Evolutionary conservation across 2,888 invertebrate genomes (phyloP), one percentile per base, ranked within the genome.

Genomic region (Pardosa pseudoannulata): DNA sequence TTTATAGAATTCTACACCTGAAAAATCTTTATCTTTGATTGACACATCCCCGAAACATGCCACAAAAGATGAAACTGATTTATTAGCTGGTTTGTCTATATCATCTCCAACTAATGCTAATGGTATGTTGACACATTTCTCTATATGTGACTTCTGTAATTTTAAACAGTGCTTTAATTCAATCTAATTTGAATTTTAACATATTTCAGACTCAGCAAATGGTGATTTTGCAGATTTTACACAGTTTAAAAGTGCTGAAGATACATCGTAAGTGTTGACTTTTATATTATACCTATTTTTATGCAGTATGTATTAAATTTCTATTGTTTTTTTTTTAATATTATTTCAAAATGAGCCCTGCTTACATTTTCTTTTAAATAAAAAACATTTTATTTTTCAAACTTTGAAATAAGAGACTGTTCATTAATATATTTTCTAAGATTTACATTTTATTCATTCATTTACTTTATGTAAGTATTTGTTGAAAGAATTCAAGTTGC

Each of bases 151-250:
- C 16, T 50, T 50, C 23, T 50, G 16, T 16, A 50, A 6, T 19
- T 50, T 16, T 9, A 50, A 16, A n/a, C n/a, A 50, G 16, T 6
- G 16, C 6, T n/a, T 50, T 9, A 36, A 7, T 7, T 36, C 9
- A 7, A 7, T 36, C 9, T 7, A 36, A 36, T 36, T 36, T 36
- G 9, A 36, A 7, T 9, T 7, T 7, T 36, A n/a, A 36, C 9
- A 36, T n/a, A 16, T 71, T 86, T 36, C 41, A 87, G 87, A 70
- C 50, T 85, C 85, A 46, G 80, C 89, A 36, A 92, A 91, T 87
- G 95, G 95, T 89, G 95, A 95, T 89, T 96, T 96, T 92, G 96
- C 96, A 0, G 96, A 96, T 92, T 96, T 96, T 91, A 93, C 93
- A 65, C 96, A 96, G 9, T 96, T 96, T 92, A 91, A 90, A 90